phyloP scores from a whole-genome alignment of 2,888 invertebrate genomes.

The Ceraclea dissimilis region DNA sequence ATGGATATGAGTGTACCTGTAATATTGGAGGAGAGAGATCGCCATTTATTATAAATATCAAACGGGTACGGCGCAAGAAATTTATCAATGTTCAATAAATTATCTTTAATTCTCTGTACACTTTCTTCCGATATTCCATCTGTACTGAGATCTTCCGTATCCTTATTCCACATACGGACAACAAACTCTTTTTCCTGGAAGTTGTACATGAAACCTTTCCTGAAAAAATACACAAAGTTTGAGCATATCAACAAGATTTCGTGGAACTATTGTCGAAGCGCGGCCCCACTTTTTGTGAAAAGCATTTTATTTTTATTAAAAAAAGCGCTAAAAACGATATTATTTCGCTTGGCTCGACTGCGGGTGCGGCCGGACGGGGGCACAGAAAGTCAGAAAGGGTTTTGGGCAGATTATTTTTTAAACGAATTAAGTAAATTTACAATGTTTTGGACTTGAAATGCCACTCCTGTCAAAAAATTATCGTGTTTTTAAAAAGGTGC shows the following conservation, averaged over 20 bases:
- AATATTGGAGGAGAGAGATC: constrained; percentile 61
- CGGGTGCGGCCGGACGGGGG: no score
- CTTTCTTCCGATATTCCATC: constrained; percentile 59
- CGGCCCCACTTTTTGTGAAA: neutral
- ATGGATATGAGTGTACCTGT: no score
- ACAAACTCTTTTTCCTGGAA: constrained; percentile 78
- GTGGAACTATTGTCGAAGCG: constrained; percentile 8
- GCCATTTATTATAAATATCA: constrained; percentile 83
- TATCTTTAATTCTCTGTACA: constrained; percentile 56
- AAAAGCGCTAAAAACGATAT: no score
- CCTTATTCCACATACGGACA: constrained; percentile 79
- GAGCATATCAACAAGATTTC: no score
- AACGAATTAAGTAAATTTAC: no score
- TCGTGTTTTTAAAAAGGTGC: no score
- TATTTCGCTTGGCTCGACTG: no score
- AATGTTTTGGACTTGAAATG: no score
- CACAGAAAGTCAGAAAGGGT: no score
- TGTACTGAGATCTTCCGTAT: constrained; percentile 64
- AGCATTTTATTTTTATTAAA: no score
- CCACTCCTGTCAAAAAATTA: no score
- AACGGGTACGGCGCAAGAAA: constrained; percentile 89
- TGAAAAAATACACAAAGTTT: constrained; percentile 29
- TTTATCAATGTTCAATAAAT: constrained; percentile 64
- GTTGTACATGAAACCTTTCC: constrained; percentile 79
- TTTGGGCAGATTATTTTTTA: no score